These are phyloP conservation scores for Ommatoiulus sabulosus DNA, from an alignment of 2,888 invertebrate genomes.

Conservation along the genomic window DNA sequence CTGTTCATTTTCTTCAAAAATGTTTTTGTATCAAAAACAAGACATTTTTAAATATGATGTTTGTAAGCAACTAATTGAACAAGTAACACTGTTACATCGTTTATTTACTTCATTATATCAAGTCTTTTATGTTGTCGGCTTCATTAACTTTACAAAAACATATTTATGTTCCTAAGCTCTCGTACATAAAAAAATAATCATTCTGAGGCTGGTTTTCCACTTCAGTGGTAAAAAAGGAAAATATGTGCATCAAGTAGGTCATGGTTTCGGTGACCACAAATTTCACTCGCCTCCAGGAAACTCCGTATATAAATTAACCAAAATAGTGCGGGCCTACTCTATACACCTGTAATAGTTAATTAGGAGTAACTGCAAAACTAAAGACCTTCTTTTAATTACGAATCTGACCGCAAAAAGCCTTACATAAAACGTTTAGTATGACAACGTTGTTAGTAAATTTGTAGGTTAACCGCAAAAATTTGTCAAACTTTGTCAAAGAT, in stretches of 20 bases:
- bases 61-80: neutral
- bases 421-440: neutral
- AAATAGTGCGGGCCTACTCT: neutral
- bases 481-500: too few species aligned
- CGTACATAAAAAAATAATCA: neutral
- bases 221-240: neutral
- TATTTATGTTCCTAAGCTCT: neutral
- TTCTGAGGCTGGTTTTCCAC: neutral
- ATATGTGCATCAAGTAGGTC: neutral
- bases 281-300: neutral
- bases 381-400: neutral
- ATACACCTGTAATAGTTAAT: neutral
- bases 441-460: neutral
- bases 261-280: conserved; percentile 8
- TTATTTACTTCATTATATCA: neutral
- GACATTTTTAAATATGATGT: too few species aligned
- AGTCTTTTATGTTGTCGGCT: conserved; percentile 26
- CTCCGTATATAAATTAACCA: neutral
- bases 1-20: too few species aligned
- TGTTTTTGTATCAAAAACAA: too few species aligned
- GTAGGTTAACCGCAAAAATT: neutral
- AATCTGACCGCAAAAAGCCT: neutral
- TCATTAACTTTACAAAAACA: neutral
- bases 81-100: too few species aligned
- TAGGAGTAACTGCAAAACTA: neutral